Percentiles rank a stretch among this genome's conserved stretches.
phyloP scores from a whole-genome alignment of 2,888 invertebrate species.

The Thymelicus lineola region DNA sequence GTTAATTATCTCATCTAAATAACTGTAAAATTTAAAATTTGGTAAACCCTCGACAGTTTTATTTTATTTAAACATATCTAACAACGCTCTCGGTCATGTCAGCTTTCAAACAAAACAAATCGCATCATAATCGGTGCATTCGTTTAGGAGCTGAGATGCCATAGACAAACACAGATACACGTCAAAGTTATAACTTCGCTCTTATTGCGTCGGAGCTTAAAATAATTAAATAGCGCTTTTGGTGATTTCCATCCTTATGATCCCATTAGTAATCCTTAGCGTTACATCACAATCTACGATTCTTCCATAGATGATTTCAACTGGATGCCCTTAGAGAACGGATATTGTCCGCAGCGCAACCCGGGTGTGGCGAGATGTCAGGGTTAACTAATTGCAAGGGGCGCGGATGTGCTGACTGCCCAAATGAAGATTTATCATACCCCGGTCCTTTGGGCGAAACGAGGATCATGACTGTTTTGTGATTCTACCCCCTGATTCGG shows the following conservation, averaged over 20 bases:
- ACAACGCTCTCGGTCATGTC: too few species aligned
- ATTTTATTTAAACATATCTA: too few species aligned
- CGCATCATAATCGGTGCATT: too few species aligned
- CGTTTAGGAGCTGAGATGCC: too few species aligned
- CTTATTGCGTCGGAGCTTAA: too few species aligned
- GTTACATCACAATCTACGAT: neutral
- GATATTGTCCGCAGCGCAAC: conserved; percentile 75
- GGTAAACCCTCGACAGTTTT: too few species aligned
- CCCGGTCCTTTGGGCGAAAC: conserved; percentile 59
- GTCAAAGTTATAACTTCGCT: too few species aligned
- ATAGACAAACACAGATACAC: too few species aligned
- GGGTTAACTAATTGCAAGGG: conserved; percentile 78
- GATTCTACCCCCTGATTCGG: conserved; percentile 15
- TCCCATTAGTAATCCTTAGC: neutral
- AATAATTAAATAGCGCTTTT: too few species aligned
- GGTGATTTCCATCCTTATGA: neutral
- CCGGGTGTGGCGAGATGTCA: conserved; percentile 58
- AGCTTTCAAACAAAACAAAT: too few species aligned
- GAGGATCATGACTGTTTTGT: conserved; percentile 21
- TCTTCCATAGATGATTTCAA: conserved; percentile 18
- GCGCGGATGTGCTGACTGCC: conserved; percentile 79
- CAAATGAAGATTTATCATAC: conserved; percentile 83
- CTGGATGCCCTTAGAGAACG: conserved; percentile 52
- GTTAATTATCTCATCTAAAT: too few species aligned
- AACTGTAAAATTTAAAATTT: too few species aligned